Base-by-base conservation (phyloP, 1,140 invertebrate species). In the Metaphire vulgaris region DNA sequence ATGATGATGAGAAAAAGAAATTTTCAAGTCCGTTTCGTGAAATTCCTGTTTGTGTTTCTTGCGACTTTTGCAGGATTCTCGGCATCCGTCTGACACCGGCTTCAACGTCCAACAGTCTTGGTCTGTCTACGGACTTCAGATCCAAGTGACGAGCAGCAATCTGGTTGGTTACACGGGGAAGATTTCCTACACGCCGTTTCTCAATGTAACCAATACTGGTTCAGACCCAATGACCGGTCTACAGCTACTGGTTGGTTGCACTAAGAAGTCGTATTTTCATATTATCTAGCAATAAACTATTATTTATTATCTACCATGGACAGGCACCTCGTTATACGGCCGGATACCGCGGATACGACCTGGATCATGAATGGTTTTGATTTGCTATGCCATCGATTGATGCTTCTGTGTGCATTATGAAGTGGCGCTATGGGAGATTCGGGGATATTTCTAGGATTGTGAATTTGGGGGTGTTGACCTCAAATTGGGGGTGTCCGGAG, bases 71-170 rank as follows among this genome's bases (percentile, higher is more conserved):
- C 74, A 80, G 79, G 74, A 69, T 68, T 78, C 78, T 0, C 65
- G 66, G 1, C 79, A 80, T 73, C 79, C 79, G 30, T 29, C 71
- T 31, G 78, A 75, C 14, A 30, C 15, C 28, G 78, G 28, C 1
- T 70, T 75, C 67, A 72, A 33, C 29, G 30, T 64, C 31, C 73
- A 67, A 28, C 33, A 74, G 15, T 66, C 32, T 1, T 81, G 80
- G 80, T 70, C 64, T n/a, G 78, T 80, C 0, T 32, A 75, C 21
- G 79, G 79, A n/a, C 77, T 81, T 69, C 68, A 33, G 1, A 75
- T 77, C 41, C 56, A 66, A 1, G 74, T 76, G 28, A 65, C 74
- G 15, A 65, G 29, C 0, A 29, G 73, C 32, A 71, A 76, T n/a
- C 34, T 78, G 28, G 32, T 56, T 65, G 74, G 70, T 67, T 74